phyloP scores from a whole-genome alignment of 2,113 vertebrate species.

The Psittacara wagleri region DNA sequence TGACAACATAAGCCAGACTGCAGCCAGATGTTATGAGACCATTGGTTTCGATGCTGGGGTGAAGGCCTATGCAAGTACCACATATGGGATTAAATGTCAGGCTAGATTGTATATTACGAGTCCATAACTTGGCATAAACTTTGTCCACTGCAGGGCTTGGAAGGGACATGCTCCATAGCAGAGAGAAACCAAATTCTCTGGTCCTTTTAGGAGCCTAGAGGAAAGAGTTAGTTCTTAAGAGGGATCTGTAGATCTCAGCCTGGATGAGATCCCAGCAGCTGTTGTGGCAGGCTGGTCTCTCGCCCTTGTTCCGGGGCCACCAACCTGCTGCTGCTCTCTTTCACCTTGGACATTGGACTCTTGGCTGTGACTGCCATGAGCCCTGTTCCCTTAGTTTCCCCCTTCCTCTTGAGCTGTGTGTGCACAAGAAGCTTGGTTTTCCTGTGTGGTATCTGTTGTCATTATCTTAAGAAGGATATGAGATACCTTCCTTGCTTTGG shows the following conservation, averaged over 20 bases:
- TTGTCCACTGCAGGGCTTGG: background rate
- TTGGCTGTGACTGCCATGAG: background rate
- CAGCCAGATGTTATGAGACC: background rate
- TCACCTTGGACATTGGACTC: background rate
- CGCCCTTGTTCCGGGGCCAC: background rate
- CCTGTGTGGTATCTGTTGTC: background rate
- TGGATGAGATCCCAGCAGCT: background rate
- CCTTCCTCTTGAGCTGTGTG: background rate
- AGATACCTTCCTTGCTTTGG: background rate
- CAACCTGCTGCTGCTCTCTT: background rate
- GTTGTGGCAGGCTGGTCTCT: background rate
- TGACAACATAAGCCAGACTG: background rate
- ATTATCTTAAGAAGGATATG: background rate
- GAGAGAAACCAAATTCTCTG: background rate
- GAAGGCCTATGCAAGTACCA: background rate
- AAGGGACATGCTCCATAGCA: background rate
- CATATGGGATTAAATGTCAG: background rate
- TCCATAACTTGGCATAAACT: background rate
- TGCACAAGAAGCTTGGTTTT: background rate
- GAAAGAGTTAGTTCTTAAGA: background rate
- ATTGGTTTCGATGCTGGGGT: fast-evolving
- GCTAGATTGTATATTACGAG: background rate
- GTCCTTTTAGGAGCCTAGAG: background rate
- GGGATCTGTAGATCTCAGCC: background rate
- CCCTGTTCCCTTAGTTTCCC: background rate